These are phyloP conservation scores for Halichoerus grypus DNA, from an alignment of 2,113 vertebrate species.

Conservation along the genomic window DNA sequence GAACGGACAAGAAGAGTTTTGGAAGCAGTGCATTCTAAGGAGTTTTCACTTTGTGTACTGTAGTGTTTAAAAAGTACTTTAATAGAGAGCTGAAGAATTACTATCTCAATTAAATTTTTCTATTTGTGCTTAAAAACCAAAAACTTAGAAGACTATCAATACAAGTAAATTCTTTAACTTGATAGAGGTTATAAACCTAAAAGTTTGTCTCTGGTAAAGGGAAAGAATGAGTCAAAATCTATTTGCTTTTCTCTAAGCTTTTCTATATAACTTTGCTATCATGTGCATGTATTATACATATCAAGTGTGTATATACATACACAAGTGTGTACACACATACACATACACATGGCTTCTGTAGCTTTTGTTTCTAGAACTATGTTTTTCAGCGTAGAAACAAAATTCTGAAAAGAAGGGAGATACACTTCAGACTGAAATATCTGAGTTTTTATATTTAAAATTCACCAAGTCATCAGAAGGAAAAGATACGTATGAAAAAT, in stretches of 20 bases:
- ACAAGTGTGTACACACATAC: background rate
- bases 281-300: background rate
- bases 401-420: background rate
- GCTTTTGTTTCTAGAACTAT: background rate
- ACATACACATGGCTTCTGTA: background rate
- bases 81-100: background rate
- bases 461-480: background rate
- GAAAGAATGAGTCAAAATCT: background rate
- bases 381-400: background rate
- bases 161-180: background rate
- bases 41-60: background rate
- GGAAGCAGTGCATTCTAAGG: background rate
- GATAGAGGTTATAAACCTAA: background rate
- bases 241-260: background rate
- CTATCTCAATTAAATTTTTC: background rate
- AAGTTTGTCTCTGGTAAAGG: background rate
- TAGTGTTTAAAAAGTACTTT: background rate
- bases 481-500: background rate
- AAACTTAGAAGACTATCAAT: background rate
- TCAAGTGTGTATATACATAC: background rate
- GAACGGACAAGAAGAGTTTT: background rate
- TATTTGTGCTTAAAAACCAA: background rate
- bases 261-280: background rate
- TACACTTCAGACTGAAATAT: background rate
- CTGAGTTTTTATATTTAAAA: constrained; percentile 30